Conservation (phyloP, 2,888 invertebrate genomes). For the Melinaea menophilus region DNA sequence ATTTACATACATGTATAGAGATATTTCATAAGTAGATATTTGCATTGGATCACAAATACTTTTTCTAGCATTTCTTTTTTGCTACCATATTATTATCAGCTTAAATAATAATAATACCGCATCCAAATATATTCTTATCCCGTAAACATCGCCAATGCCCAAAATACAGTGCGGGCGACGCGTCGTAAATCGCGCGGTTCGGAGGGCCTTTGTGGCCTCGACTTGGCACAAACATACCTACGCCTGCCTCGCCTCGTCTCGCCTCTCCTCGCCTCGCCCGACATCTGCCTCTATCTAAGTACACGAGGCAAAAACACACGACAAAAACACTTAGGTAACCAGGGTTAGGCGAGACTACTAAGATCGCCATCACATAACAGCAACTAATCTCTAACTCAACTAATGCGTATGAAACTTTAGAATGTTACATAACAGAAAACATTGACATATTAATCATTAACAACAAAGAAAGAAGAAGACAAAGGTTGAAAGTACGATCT, state of each 20-base stretch:
- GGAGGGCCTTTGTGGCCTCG: conserved; percentile 70
- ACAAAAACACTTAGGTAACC: conserved; percentile 29
- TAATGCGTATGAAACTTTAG: too few species aligned
- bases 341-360: neutral
- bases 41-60: too few species aligned
- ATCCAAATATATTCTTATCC: conserved; percentile 41
- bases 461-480: too few species aligned
- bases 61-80: neutral
- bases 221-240: conserved; percentile 54
- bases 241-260: conserved; percentile 28
- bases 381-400: too few species aligned
- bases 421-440: too few species aligned
- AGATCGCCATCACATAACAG: too few species aligned
- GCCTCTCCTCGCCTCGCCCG: conserved; percentile 22
- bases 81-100: neutral
- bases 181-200: conserved; percentile 79
- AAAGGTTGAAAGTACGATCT: too few species aligned
- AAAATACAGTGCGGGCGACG: conserved; percentile 76
- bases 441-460: too few species aligned
- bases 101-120: conserved; percentile 38
- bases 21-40: too few species aligned
- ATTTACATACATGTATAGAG: too few species aligned
- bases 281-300: conserved; percentile 11
- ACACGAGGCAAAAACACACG: conserved; percentile 24
- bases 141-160: conserved; percentile 62